These are phyloP conservation scores for Orthonychiurus folsomi DNA, from an alignment of 2,888 invertebrate species.

Conservation along the genomic window DNA sequence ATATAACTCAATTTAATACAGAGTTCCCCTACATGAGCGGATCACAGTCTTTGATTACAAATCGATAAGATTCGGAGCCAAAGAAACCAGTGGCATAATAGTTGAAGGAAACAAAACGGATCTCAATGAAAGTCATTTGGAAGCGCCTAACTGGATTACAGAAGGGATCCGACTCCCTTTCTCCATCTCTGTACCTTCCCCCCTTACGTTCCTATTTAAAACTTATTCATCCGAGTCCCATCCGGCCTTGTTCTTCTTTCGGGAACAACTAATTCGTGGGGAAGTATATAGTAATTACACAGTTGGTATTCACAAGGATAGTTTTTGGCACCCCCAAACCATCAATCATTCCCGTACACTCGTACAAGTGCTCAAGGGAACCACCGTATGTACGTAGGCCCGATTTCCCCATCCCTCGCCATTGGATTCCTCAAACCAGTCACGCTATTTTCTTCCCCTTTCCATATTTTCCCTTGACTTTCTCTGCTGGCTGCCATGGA, in stretches of 20 bases:
- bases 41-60: too few species aligned
- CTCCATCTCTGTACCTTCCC: too few species aligned
- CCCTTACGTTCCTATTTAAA: neutral
- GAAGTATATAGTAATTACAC: neutral
- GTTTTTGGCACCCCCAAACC: slow-evolving; percentile 1
- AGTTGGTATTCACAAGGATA: slow-evolving; percentile 1
- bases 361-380: neutral
- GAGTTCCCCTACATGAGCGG: too few species aligned
- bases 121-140: neutral
- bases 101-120: neutral
- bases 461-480: slow-evolving; percentile 1
- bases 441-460: neutral
- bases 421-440: neutral
- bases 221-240: neutral
- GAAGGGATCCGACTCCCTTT: too few species aligned
- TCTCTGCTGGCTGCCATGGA: neutral
- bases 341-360: neutral
- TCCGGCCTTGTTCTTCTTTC: neutral
- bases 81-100: too few species aligned
- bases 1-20: too few species aligned
- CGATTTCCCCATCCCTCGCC: neutral
- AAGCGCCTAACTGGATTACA: neutral
- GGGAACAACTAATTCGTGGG: neutral
- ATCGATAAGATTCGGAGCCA: too few species aligned
- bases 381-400: neutral